phyloP scores from a whole-genome alignment of 1,140 invertebrate genomes.

The Planococcus citri region DNA sequence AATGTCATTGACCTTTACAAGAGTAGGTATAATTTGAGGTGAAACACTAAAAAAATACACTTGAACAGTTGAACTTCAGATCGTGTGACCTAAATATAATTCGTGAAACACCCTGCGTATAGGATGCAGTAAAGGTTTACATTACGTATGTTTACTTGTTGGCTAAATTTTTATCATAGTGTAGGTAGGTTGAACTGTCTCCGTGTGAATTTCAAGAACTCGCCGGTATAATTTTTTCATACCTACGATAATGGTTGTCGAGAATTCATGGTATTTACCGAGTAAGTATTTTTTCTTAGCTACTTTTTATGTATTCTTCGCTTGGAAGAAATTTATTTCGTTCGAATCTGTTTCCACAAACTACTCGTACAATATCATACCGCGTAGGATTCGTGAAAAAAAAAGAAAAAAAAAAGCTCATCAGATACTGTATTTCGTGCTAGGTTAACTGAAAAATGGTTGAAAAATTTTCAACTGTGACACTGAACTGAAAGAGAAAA shows the following conservation, averaged over 20 bases:
- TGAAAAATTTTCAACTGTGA: neutral
- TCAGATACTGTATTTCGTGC: neutral
- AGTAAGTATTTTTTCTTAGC: neutral
- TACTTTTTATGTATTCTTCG: too few relatives aligned
- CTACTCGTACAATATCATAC: neutral
- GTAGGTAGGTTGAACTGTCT: neutral
- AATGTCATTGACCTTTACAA: too few relatives aligned
- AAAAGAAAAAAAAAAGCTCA: neutral
- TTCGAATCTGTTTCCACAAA: too few relatives aligned
- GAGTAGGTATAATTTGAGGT: too few relatives aligned
- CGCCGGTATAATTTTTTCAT: neutral
- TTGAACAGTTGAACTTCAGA: too few relatives aligned
- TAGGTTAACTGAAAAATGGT: neutral
- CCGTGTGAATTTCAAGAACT: neutral
- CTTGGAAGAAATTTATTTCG: neutral
- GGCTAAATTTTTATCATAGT: neutral
- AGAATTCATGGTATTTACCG: neutral
- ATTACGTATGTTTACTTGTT: neutral
- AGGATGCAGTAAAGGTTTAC: too few relatives aligned
- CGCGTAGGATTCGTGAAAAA: neutral
- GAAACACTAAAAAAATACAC: too few relatives aligned
- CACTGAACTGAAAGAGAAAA: neutral
- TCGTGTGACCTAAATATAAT: too few relatives aligned
- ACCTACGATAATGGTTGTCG: neutral
- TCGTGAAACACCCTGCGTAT: too few relatives aligned